phyloP scores from a whole-genome alignment of 2,888 invertebrate species.

The Drosophila helvetica region DNA sequence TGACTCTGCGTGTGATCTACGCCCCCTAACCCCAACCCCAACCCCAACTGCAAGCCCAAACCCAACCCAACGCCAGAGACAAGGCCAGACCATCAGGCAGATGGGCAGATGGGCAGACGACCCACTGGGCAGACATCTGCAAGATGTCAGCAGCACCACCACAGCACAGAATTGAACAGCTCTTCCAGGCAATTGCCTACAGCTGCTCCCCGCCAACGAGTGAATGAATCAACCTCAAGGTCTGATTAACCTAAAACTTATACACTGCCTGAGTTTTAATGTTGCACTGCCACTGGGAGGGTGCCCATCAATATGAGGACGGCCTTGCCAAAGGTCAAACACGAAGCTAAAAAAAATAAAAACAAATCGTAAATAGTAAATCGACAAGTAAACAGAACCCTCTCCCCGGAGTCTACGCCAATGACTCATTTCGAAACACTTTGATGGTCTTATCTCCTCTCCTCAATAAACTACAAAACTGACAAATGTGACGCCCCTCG shows the following conservation, averaged over 20 bases:
- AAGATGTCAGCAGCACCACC: conserved; percentile 36
- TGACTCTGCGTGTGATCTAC: conserved; percentile 34
- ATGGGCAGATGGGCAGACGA: conserved; percentile 4
- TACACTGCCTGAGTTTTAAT: conserved; percentile 18
- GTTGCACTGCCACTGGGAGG: conserved; percentile 4
- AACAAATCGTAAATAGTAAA: neutral
- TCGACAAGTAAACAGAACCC: conserved; percentile 20
- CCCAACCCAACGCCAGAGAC: neutral
- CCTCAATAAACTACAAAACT: conserved; percentile 13
- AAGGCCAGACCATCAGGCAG: conserved; percentile 15
- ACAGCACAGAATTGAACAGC: conserved; percentile 26
- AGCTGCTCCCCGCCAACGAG: neutral
- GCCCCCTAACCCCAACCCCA: conserved; percentile 24
- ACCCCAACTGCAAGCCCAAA: neutral
- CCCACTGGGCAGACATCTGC: conserved; percentile 52
- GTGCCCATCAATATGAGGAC: conserved; percentile 28
- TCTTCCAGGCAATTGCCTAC: conserved; percentile 6
- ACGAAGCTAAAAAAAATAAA: neutral
- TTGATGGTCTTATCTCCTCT: neutral
- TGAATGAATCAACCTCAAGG: conserved; percentile 33
- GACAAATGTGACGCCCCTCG: conserved; percentile 13
- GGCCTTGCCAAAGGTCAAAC: conserved; percentile 38
- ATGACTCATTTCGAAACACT: conserved; percentile 27
- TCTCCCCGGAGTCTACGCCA: neutral
- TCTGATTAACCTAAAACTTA: conserved; percentile 37